Base-by-base conservation (phyloP, 1,140 invertebrate genomes). In the Drosophila malerkotliana region DNA sequence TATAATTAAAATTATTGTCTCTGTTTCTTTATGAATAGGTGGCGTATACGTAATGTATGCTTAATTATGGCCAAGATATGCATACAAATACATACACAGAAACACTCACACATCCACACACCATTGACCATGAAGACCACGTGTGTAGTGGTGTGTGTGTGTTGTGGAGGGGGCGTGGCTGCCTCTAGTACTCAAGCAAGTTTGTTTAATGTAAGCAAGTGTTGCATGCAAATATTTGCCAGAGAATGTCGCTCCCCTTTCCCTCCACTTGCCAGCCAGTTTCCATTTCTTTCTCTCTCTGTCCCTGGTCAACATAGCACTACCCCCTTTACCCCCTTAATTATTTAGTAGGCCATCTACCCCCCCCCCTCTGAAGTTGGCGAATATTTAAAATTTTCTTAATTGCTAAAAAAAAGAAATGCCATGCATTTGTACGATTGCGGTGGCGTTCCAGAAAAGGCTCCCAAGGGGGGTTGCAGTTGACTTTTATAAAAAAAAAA, bases 191-290 rank as follows among this genome's bases (percentile, higher is more conserved):
- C 28, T 41, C 18, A 30, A 69, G 63, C 18, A 30, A 69, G 63
- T 56, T 68, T 69, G 66, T 69, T 69, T 69, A 69, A 69, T 69
- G 66, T 69, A 69, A 69, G 66, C 66, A 69, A 69, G 66, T 69
- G 66, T 69, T 69, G 66, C 63, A 69, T 69, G 66, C 66, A 69
- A 69, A 69, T 69, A 69, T 69, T 69, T 69, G 52, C 63, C 0
- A 28, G 24, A 28, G 48, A 28, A 28, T 14, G 49, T 18, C 15
- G 6, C 18, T 21, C 18, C 18, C 44, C 8, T 5, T 18, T 1
- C 15, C 18, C 18, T 45, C 44, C 44, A 44, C 14, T 45, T 45
- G 15, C 44, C 44, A 4, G 61, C 12, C 9, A 68, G 41, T 4
- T 69, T 66, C 30, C 28, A 21, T 30, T 30, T n/a, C 15, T 15